Evolutionary conservation across 2,888 invertebrate genomes (phyloP).

Genomic region (Horisme vitalbata): DNA sequence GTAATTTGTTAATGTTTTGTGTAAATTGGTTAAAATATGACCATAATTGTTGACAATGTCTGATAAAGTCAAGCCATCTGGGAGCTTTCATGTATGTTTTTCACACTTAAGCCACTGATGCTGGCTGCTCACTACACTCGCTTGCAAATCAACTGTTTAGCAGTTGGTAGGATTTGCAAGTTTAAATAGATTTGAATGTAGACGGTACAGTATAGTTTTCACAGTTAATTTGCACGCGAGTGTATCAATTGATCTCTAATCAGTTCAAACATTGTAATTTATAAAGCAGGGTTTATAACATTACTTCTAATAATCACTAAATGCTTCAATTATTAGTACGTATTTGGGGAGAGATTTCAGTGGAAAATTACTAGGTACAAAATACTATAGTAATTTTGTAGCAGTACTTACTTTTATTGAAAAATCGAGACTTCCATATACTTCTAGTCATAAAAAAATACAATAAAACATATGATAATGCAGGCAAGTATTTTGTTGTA

Average conservation of each 20-base stretch:
- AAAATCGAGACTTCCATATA: too few species aligned
- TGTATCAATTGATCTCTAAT: slow-evolving; percentile 50
- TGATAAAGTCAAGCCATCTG: too few species aligned
- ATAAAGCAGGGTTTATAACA: slow-evolving; percentile 67
- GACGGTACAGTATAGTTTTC: slow-evolving; percentile 11
- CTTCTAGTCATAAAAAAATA: too few species aligned
- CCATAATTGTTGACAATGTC: too few species aligned
- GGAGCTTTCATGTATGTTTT: neutral
- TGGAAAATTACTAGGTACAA: slow-evolving; percentile 4
- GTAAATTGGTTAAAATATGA: too few species aligned
- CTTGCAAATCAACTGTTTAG: slow-evolving; percentile 37
- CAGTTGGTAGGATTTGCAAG: slow-evolving; percentile 1
- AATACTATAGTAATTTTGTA: too few species aligned
- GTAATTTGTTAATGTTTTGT: too few species aligned
- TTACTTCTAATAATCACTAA: slow-evolving; percentile 42
- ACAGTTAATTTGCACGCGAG: slow-evolving; percentile 40
- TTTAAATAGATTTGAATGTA: slow-evolving; percentile 4
- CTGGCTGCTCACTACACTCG: slow-evolving; percentile 55
- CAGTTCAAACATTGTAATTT: slow-evolving; percentile 60
- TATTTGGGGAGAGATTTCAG: slow-evolving; percentile 56
- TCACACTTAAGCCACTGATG: slow-evolving; percentile 37
- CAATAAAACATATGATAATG: too few species aligned
- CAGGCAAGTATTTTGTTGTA: too few species aligned
- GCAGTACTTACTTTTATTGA: too few species aligned
- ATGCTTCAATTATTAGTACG: slow-evolving; percentile 73